Conservation (phyloP, 2,113 vertebrate genomes). For the Psettodes erumei region DNA sequence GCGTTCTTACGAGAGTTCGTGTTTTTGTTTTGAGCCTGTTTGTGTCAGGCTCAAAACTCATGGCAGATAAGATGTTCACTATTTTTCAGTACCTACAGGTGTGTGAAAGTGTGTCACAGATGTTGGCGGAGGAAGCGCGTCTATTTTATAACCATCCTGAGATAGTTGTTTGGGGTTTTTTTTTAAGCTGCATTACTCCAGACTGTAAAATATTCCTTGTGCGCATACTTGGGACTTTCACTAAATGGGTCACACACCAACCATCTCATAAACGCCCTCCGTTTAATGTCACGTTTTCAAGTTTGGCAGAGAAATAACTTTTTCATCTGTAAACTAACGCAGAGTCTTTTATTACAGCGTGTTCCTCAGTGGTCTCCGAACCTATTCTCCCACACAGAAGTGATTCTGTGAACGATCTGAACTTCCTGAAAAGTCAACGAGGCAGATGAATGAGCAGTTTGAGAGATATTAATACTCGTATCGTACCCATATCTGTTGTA, state of each 20-base stretch:
- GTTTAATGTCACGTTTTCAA: background rate
- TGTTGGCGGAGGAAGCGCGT: conserved; percentile 51
- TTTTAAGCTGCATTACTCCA: background rate
- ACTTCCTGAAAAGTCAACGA: conserved; percentile 5
- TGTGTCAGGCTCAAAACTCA: too few relatives aligned
- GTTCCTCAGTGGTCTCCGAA: background rate
- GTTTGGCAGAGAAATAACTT: background rate
- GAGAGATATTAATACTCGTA: background rate
- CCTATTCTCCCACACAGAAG: background rate
- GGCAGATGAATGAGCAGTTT: background rate
- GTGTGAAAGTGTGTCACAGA: conserved; percentile 72
- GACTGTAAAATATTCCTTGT: background rate
- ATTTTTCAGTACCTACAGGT: conserved; percentile 51
- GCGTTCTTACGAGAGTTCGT: background rate
- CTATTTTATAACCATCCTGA: conserved; percentile 33
- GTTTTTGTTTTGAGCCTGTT: background rate
- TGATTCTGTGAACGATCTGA: background rate
- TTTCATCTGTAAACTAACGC: background rate
- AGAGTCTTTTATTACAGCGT: background rate
- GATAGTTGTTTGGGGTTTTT: too few relatives aligned
- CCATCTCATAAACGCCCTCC: background rate
- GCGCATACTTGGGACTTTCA: background rate
- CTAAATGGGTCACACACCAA: conserved; percentile 32
- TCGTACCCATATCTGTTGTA: too few relatives aligned
- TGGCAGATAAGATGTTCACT: conserved; percentile 44